Conservation (phyloP, 2,113 vertebrate genomes). For the Macquaria ambigua region DNA sequence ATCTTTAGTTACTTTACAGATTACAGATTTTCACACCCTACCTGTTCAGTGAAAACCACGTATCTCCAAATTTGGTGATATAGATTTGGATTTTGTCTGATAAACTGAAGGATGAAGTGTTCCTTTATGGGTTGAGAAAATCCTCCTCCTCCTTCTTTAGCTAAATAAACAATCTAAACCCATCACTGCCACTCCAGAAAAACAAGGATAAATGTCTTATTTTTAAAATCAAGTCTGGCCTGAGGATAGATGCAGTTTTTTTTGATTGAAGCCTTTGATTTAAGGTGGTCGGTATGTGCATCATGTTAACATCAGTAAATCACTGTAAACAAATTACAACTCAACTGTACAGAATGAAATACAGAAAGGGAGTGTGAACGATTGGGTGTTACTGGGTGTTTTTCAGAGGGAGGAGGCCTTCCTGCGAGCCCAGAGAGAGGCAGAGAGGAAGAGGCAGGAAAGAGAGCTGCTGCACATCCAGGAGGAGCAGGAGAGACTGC, state of each 20-base stretch:
- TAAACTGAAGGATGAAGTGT: too few relatives aligned
- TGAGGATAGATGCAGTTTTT: background rate
- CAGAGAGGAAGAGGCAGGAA: constrained; percentile 91
- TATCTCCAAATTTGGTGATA: too few relatives aligned
- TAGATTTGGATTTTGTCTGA: too few relatives aligned
- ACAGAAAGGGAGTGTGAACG: background rate
- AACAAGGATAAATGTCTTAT: too few relatives aligned
- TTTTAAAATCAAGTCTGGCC: background rate
- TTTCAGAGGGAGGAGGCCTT: constrained; percentile 92
- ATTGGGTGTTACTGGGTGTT: background rate
- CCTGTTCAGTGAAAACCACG: too few relatives aligned
- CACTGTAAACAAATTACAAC: background rate
- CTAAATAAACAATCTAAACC: too few relatives aligned
- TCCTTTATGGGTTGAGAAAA: too few relatives aligned
- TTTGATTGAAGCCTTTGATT: background rate
- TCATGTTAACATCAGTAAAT: too few relatives aligned
- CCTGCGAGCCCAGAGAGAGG: constrained; percentile 89
- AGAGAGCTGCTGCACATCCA: constrained; percentile 94
- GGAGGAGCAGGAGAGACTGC: constrained; percentile 95
- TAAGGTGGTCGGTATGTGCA: background rate
- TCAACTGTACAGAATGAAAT: background rate
- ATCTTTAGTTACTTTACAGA: too few relatives aligned
- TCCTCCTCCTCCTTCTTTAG: too few relatives aligned
- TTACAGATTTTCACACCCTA: too few relatives aligned
- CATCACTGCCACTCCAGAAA: too few relatives aligned